Evolutionary conservation across 1,140 invertebrate species (phyloP).

Genomic region (Drosophila virilis): DNA sequence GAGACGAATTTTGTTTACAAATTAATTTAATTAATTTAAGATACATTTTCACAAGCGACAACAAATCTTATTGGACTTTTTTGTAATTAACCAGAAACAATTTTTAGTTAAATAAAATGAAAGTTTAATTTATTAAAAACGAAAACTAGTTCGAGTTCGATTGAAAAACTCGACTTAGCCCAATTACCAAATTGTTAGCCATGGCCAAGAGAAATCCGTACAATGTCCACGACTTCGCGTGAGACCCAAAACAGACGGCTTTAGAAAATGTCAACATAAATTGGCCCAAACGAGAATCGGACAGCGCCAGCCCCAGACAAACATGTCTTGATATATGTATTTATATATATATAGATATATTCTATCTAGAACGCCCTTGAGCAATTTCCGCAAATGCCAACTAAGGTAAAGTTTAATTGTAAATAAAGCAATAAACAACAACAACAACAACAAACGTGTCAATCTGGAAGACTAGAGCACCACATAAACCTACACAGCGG

Average conservation of each 20-base stretch:
- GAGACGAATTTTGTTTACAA: constrained; percentile 42
- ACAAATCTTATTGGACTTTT: constrained; percentile 69
- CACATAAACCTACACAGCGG: constrained; percentile 38
- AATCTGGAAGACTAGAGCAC: constrained; percentile 31
- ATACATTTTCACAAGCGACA: constrained; percentile 25
- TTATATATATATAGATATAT: constrained; percentile 14
- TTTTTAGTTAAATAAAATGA: constrained; percentile 76
- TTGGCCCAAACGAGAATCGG: constrained; percentile 32
- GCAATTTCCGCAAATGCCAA: constrained; percentile 71
- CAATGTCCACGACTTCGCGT: not conserved
- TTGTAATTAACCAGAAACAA: constrained; percentile 73
- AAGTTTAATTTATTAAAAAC: constrained; percentile 78
- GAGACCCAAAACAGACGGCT: constrained; percentile 30
- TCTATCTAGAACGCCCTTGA: constrained; percentile 61
- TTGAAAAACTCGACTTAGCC: not conserved
- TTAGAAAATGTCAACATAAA: constrained; percentile 67
- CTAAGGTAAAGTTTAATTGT: constrained; percentile 69
- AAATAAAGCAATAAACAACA: constrained; percentile 61
- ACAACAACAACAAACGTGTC: constrained; percentile 27
- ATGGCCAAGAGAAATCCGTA: constrained; percentile 40
- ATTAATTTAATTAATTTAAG: constrained; percentile 42
- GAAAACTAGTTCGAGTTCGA: not conserved
- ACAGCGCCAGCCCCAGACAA: constrained; percentile 15
- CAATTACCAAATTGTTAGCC: too few species aligned
- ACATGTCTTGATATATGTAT: constrained; percentile 12